Percentiles rank a stretch among this genome's conserved stretches.
Conservation (phyloP, 2,797 vertebrate species). For the Phaenicophaeus curvirostris region DNA sequence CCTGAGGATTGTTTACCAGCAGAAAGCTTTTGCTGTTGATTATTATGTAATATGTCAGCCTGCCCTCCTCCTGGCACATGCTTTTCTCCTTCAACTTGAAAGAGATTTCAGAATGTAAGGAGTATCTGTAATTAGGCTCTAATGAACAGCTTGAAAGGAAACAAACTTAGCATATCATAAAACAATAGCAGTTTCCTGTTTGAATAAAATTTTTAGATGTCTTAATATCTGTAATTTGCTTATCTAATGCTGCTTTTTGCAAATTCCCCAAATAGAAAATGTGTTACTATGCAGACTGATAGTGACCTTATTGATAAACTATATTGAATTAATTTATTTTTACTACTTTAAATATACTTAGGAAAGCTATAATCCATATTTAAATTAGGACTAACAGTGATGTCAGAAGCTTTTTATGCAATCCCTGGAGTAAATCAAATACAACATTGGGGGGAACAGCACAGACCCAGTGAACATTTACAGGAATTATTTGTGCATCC, state of each 20-base stretch:
- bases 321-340: neutral
- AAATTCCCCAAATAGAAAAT: neutral
- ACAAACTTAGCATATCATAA: neutral
- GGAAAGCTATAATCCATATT: neutral
- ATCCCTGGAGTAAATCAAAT: neutral
- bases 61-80: neutral
- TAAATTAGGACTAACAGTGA: neutral
- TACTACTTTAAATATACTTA: neutral
- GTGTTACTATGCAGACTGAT: neutral
- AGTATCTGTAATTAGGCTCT: slow-evolving; percentile 8
- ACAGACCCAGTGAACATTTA: neutral
- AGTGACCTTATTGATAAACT: neutral
- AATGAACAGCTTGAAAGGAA: slow-evolving; percentile 29
- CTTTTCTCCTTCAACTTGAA: neutral
- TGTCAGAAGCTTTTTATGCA: neutral
- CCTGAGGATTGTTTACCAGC: neutral
- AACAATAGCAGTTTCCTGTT: neutral
- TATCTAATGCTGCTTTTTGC: neutral
- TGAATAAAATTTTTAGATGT: neutral
- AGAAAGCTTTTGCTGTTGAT: neutral
- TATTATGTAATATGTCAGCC: neutral
- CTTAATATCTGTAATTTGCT: neutral
- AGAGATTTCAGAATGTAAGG: neutral
- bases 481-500: neutral
- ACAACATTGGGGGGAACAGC: accelerated